Evolutionary conservation across 2,888 invertebrate genomes (phyloP).

Genomic region (Zygaena filipendulae): DNA sequence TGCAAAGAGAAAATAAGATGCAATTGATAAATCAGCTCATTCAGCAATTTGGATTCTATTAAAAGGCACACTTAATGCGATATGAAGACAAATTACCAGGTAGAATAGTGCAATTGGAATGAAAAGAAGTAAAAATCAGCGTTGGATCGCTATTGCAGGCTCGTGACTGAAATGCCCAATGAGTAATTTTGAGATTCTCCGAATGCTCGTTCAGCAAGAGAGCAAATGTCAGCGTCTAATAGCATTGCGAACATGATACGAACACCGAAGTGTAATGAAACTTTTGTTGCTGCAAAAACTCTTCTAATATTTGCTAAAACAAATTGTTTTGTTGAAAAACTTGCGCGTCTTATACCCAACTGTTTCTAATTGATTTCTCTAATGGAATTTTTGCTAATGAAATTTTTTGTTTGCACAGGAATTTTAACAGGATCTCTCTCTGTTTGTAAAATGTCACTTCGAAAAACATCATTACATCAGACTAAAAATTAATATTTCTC

Average conservation of each 20-base stretch:
- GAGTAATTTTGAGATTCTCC: slow-evolving; percentile 64
- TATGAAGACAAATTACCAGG: slow-evolving; percentile 55
- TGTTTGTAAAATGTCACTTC: no score
- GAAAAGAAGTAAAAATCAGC: slow-evolving; percentile 67
- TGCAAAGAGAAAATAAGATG: no score
- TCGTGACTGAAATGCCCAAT: slow-evolving; percentile 63
- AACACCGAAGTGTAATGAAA: slow-evolving; percentile 41
- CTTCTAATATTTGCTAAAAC: slow-evolving; percentile 19
- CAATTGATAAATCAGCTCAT: no score
- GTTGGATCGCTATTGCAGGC: slow-evolving; percentile 39
- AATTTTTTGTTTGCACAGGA: no score
- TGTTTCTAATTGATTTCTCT: no score
- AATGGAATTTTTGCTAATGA: no score
- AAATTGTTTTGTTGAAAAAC: slow-evolving; percentile 1
- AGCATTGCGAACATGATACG: slow-evolving; percentile 52
- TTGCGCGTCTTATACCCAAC: slow-evolving; percentile 18
- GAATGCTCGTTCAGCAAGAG: slow-evolving; percentile 44
- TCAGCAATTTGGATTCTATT: no score
- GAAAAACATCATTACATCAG: slow-evolving; percentile 26
- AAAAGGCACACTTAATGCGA: slow-evolving; percentile 25
- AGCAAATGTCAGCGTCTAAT: slow-evolving; percentile 61
- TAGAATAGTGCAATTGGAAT: slow-evolving; percentile 60
- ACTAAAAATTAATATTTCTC: slow-evolving; percentile 41
- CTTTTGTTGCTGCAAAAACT: slow-evolving; percentile 35
- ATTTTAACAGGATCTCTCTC: no score